phyloP scores from a whole-genome alignment of 2,797 vertebrate genomes.

The Leptoclinus maculatus region DNA sequence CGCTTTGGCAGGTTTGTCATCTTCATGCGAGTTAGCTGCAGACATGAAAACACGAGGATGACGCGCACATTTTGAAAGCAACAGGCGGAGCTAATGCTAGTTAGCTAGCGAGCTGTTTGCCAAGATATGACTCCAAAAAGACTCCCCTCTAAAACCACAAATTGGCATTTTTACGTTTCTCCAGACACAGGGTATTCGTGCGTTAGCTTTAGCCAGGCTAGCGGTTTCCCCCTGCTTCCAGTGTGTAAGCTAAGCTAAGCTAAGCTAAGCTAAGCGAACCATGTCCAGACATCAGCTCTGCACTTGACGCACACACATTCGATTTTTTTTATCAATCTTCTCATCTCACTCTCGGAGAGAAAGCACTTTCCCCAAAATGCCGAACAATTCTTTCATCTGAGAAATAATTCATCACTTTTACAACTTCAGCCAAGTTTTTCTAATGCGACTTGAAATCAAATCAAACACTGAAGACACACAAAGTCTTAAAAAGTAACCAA shows the following conservation, averaged over 20 bases:
- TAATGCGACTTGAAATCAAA: constrained; percentile 23
- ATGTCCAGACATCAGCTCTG: not conserved
- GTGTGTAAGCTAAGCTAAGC: constrained; percentile 1
- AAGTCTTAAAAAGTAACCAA: constrained; percentile 6
- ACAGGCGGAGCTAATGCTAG: too few species aligned
- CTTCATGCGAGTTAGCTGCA: not conserved
- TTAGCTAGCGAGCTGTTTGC: not conserved
- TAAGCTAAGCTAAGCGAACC: not conserved
- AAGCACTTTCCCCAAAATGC: not conserved
- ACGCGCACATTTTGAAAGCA: too few species aligned
- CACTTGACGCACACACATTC: not conserved
- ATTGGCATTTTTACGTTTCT: not conserved
- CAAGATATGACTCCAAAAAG: not conserved
- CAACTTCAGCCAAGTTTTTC: not conserved
- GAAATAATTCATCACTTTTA: constrained; percentile 1
- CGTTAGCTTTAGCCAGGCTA: not conserved
- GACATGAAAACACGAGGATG: not conserved
- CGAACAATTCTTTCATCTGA: not conserved
- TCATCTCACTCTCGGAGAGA: not conserved
- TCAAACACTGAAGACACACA: constrained; percentile 25
- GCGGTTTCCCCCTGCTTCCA: not conserved
- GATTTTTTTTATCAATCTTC: not conserved
- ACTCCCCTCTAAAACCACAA: not conserved
- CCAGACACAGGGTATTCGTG: not conserved
- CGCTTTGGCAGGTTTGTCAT: not conserved